phyloP scores from a whole-genome alignment of 2,888 invertebrate genomes.

The Thelaira solivaga region DNA sequence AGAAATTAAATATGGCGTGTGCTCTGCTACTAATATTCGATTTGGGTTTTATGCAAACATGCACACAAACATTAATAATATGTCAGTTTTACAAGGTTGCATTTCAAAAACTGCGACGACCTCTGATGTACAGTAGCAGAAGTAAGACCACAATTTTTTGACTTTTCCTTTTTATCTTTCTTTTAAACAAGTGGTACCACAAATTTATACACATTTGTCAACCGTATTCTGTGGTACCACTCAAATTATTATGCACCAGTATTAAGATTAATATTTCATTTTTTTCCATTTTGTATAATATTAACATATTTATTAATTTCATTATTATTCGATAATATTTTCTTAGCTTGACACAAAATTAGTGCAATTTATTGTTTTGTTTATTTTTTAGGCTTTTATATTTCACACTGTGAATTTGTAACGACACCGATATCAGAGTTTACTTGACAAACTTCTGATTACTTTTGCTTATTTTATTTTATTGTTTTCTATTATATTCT shows the following conservation, averaged over 20 bases:
- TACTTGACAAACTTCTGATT: constrained; percentile 60
- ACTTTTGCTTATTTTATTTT: constrained; percentile 57
- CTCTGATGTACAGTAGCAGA: constrained; percentile 24
- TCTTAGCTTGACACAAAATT: background rate
- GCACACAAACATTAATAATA: constrained; percentile 13
- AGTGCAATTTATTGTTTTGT: constrained; percentile 17
- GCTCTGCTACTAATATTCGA: constrained; percentile 54
- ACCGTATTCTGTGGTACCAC: constrained; percentile 70
- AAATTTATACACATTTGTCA: constrained; percentile 66
- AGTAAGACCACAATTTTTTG: constrained; percentile 59
- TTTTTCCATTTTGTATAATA: constrained; percentile 9
- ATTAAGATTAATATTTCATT: constrained; percentile 7
- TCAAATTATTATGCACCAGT: constrained; percentile 62
- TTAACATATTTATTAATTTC: background rate
- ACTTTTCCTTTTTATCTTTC: constrained; percentile 64
- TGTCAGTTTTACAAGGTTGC: constrained; percentile 45
- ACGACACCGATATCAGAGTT: constrained; percentile 55
- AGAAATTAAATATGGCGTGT: constrained; percentile 76
- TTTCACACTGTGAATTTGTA: constrained; percentile 27
- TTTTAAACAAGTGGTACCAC: constrained; percentile 68
- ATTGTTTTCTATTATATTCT: constrained; percentile 60
- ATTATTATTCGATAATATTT: background rate
- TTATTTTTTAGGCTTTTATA: constrained; percentile 38
- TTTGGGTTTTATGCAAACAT: constrained; percentile 48
- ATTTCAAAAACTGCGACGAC: constrained; percentile 30